Base-by-base conservation (phyloP, 35 echinoderm and acorn worm species). In the Lytechinus variegatus region DNA sequence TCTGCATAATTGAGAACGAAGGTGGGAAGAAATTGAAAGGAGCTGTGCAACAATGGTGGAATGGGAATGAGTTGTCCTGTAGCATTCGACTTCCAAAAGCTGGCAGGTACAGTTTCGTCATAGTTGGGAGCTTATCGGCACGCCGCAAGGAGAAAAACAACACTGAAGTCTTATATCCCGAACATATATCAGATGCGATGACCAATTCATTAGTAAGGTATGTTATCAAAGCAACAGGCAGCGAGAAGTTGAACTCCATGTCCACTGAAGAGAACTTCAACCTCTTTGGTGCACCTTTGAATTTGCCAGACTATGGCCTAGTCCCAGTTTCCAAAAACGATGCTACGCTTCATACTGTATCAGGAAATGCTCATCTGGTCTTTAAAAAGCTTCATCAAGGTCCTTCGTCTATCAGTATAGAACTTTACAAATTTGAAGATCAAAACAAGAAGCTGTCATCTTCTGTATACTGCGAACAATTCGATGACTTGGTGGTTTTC, bases 401-500 rank as follows among this genome's bases (percentile, higher is more conserved):
- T 5, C 92, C 92, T 53, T 54, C 92, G 5, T 55, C 52, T 14
- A 28, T 93, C 53, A 53, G 11, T 55, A 19, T 54, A 4, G 92
- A 93, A 9, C 54, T 93, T 11, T 93, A 55, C 92, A 93, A 57
- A 27, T 55, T 93, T 19, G 27, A 24, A 27, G 92, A 54, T 53
- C 52, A 93, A 54, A 57, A 93, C 54, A 93, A 93, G 11, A 54
- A 57, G 52, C 21, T 93, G 11, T 8, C 8, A 10, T 93, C 92
- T 9, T 93, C 8, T 55, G 92, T 93, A 19, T 93, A 93, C 54
- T 57, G 52, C 13, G 92, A 93, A 57, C 52, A 57, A 3, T 93
- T 93, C 28, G 92, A 93, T 13, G 92, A 93, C 0, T 93, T 53
- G 92, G 92, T 93, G 27, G 54, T 93, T 33, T 93, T 53, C 55